A percentile compares a stretch with the other conserved stretches of the same genome.
Conservation (phyloP, 2,113 vertebrate genomes). For the Poicephalus meyeri region DNA sequence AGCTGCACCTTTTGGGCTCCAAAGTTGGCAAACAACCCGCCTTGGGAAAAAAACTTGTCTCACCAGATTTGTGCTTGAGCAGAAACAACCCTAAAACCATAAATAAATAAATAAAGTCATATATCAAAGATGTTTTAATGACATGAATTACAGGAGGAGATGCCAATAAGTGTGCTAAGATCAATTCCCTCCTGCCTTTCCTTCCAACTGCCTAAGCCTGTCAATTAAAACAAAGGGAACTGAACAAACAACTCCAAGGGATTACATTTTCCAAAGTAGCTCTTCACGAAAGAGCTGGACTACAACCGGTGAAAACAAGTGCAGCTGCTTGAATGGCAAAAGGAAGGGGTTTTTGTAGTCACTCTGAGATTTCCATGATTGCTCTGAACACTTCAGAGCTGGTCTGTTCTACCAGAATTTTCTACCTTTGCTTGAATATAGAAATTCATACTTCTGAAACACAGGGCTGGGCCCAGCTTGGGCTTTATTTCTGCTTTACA, state of each 20-base stretch:
- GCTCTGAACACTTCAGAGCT: neutral
- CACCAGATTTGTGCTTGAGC: conserved; percentile 12
- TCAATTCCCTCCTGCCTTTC: conserved; percentile 21
- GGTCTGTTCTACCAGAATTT: neutral
- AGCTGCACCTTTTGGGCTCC: conserved; percentile 36
- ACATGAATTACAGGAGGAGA: conserved; percentile 5
- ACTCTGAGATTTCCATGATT: neutral
- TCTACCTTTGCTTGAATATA: neutral
- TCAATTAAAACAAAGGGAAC: conserved; percentile 36
- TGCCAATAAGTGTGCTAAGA: conserved; percentile 4
- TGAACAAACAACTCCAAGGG: conserved; percentile 40
- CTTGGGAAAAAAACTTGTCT: neutral
- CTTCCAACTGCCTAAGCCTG: conserved; percentile 16
- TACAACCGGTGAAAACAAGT: neutral
- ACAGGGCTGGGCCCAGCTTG: neutral
- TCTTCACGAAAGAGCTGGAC: neutral
- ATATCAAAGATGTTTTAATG: neutral
- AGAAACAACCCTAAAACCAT: conserved; percentile 20
- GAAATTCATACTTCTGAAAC: neutral
- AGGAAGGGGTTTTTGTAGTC: conserved; percentile 11
- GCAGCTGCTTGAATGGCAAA: neutral
- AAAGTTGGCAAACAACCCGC: conserved; percentile 45
- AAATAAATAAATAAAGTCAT: conserved; percentile 46
- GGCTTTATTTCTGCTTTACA: neutral
- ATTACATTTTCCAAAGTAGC: conserved; percentile 25